phyloP scores from a whole-genome alignment of 1,140 invertebrate species.

The Palaemon carinicauda region DNA sequence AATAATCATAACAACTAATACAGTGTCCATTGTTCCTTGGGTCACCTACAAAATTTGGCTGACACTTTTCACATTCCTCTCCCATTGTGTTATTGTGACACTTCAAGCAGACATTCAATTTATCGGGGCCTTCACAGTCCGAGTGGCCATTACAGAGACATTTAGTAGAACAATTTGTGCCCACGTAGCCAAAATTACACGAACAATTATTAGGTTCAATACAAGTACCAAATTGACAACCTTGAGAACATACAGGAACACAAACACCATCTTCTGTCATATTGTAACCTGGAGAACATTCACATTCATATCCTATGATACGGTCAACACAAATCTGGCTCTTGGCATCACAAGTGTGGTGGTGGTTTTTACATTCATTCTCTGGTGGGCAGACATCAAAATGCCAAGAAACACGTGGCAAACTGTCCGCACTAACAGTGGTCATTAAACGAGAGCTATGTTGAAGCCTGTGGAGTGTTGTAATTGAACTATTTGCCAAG shows the following conservation, averaged over 20 bases:
- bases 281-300: conserved; percentile 83
- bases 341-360: conserved; percentile 86
- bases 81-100: conserved; percentile 93
- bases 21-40: conserved; percentile 86
- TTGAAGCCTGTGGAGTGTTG: conserved; percentile 16
- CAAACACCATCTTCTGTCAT: conserved; percentile 68
- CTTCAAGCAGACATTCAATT: conserved; percentile 80
- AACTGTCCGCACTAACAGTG: not conserved
- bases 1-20: conserved; percentile 86
- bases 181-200: conserved; percentile 95
- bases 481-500: conserved; percentile 25
- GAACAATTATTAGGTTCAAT: conserved; percentile 83
- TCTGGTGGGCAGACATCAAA: conserved; percentile 89
- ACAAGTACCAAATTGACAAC: conserved; percentile 88
- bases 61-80: conserved; percentile 84
- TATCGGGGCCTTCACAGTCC: conserved; percentile 85
- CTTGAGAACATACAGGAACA: conserved; percentile 84
- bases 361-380: conserved; percentile 90
- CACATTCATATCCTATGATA: conserved; percentile 80
- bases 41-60: conserved; percentile 89
- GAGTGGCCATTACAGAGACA: conserved; percentile 96
- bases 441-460: not conserved
- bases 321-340: conserved; percentile 86
- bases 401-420: conserved; percentile 72
- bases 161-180: conserved; percentile 89